Base-by-base conservation (phyloP, 1,140 invertebrate species). In the Drosophila sproati region DNA sequence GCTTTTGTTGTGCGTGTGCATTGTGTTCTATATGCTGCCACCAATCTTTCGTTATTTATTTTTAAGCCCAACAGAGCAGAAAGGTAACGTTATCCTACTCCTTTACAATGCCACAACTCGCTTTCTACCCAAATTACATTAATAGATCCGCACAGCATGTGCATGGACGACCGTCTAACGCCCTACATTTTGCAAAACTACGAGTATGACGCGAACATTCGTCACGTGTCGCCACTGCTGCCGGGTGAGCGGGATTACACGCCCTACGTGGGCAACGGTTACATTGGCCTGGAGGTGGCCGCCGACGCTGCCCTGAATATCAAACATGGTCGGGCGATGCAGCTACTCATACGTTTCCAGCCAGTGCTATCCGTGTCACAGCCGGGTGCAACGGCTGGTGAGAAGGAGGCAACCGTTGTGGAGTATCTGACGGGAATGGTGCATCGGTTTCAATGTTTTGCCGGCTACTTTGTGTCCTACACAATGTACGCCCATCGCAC, bases 241-340 rank as follows among this genome's bases (percentile, higher is more conserved):
- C 90, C 92, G 3, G 91, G 91, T 32, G 94, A 95, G 72, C 93
- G 94, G 55, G 93, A 94, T 61, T 96, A 95, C 91, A 93, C 96
- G 82, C 95, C 96, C 81, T 97, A 97, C 92, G 94, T 97, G 34
- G 97, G 96, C 59, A 97, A 98, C 94, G 96, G 97, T 3, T 93
- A 95, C 55, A 93, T 97, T 74, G 96, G 96, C 0, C 78, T 96
- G 29, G 93, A 95, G 37, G 91, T 97, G 28, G 93, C 94, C 62
- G 93, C 94, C 32, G 94, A 96, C 68, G 94, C 95, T 41, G 94
- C 94, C 62, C 78, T 98, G 8, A 95, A 95, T 70, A 95, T 96
- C 43, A 96, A 96, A 91, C 92, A 94, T 72, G 95, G 95, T 3
- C 93, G 96, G 78, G 95, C 96, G 1, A 93, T 98, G 73, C 95